Base-by-base conservation (phyloP, 2,113 vertebrate species). In the Campylomormyrus numenius region DNA sequence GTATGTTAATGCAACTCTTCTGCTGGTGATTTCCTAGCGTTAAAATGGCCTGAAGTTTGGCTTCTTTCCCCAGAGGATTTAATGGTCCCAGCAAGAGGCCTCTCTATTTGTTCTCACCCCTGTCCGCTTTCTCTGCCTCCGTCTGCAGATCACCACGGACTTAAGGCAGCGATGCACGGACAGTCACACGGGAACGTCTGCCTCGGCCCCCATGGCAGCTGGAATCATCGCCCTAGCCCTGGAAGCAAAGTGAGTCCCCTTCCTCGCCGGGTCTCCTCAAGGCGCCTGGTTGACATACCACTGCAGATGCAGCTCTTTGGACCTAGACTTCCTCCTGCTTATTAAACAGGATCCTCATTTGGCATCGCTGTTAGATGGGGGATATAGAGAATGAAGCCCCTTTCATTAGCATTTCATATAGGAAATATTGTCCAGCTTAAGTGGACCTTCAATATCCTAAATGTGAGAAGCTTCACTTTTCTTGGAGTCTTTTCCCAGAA, bases 161-260 rank as follows among this genome's bases (percentile, higher is more conserved):
- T 95, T 99, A 94, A 96, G 98, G 92, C 98, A 99, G 92, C 97
- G 98, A 52, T 99, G 98, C 92, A 99, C 98, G 85, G 98, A 99
- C 96, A 99, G 98, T 95, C 98, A 99, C 94, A 99, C 98, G 0
- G 98, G 98, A 93, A 99, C 98, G 0, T 99, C 98, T 0, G 98
- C 98, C 92, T 99, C 98, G 0, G 98, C 98, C 91, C 98, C 98
- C 89, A 99, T 99, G 98, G 98, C 98, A 91, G 98, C 98, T 49
- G 98, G 98, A 91, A 99, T 99, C 94, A 98, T 99, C 88, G 98
- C 98, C 9, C 96, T 99, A 92, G 97, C 98, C 89, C 95, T 99
- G 94, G 98, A 99, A 95, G 98, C 98, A 94, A 99, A 99, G 98
- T 99, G 98, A 98, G 98, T 96, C 91, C 90, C 85, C 50, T 62